A percentile compares a stretch with the other conserved stretches of the same genome.
These are phyloP conservation scores for Frieseomelitta varia DNA, from an alignment of 1,140 invertebrate genomes.

Conservation along the genomic window DNA sequence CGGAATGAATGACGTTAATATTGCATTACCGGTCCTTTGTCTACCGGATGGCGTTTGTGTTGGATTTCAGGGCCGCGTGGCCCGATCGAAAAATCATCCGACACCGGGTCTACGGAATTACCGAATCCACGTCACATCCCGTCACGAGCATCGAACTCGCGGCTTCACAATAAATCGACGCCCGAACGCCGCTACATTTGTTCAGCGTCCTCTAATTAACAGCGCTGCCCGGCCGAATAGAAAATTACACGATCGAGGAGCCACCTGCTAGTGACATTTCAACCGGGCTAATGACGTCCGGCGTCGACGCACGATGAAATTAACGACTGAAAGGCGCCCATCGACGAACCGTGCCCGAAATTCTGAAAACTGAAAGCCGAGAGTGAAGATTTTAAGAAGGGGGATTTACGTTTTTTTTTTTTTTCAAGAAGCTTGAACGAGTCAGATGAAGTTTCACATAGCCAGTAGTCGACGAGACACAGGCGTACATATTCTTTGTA, in stretches of 20 bases:
- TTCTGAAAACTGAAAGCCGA: too few relatives aligned
- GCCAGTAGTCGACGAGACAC: neutral
- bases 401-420: neutral
- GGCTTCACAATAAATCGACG: neutral
- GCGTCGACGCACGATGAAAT: neutral
- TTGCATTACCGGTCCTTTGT: constrained; percentile 33
- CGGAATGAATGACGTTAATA: constrained; percentile 55
- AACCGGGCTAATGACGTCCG: neutral
- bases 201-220: constrained; percentile 32
- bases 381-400: neutral
- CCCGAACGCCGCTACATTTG: constrained; percentile 7
- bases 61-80: constrained; percentile 22
- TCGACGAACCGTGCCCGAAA: too few relatives aligned
- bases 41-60: neutral
- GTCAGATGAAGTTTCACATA: neutral
- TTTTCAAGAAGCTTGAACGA: neutral
- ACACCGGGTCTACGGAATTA: constrained; percentile 29
- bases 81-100: constrained; percentile 53
- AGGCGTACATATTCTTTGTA: neutral
- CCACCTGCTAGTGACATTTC: neutral
- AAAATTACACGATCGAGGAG: constrained; percentile 17
- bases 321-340: neutral
- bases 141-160: neutral
- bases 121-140: neutral
- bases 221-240: neutral